Evolutionary conservation across 2,797 vertebrate genomes (phyloP).

Genomic region (Ispidina picta): DNA sequence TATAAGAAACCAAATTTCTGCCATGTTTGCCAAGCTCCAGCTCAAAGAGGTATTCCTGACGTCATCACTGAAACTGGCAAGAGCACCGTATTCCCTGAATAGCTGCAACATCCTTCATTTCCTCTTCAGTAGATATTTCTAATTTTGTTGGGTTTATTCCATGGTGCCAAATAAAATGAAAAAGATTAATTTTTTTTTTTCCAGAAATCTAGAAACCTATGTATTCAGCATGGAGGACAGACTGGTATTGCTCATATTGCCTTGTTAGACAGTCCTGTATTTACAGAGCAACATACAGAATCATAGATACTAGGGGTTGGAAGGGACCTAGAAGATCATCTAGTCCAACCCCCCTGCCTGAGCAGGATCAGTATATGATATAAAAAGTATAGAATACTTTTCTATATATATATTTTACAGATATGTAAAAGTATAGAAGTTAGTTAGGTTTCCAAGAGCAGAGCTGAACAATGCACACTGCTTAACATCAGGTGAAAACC

Average conservation of each 20-base stretch:
- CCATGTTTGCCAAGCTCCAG: background rate
- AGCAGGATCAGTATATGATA: too few species aligned
- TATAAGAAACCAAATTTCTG: background rate
- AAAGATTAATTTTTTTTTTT: background rate
- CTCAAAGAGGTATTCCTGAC: background rate
- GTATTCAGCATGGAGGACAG: background rate
- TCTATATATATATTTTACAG: too few species aligned
- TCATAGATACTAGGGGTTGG: too few species aligned
- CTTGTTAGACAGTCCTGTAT: background rate
- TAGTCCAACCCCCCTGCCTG: too few species aligned
- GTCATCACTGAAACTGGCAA: background rate
- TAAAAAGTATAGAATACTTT: too few species aligned
- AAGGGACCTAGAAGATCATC: too few species aligned
- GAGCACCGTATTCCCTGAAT: background rate
- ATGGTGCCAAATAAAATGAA: background rate
- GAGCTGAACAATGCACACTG: background rate
- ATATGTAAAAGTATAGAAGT: background rate
- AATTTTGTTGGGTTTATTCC: background rate
- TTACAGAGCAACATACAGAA: background rate
- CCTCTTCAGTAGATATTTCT: background rate
- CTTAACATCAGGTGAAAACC: background rate
- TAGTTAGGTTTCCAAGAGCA: background rate
- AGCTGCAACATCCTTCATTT: slow-evolving; percentile 17
- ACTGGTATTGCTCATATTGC: background rate
- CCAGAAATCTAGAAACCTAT: background rate